These are phyloP conservation scores for Crotalus horridus DNA, from an alignment of 2,113 vertebrate species.

Conservation along the genomic window DNA sequence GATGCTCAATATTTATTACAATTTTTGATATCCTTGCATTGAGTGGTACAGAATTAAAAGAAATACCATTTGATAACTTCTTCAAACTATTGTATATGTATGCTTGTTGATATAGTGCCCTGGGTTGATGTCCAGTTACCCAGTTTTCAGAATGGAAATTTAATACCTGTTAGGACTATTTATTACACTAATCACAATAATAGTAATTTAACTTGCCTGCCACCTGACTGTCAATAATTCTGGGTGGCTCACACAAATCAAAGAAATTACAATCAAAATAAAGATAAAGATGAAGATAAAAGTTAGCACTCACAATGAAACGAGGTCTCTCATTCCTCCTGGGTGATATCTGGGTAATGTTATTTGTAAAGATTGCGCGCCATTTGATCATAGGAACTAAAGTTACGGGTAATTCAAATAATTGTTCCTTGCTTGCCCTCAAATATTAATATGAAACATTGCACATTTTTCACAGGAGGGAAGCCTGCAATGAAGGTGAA, in stretches of 20 bases:
- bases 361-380: neutral
- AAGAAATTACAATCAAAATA: neutral
- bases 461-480: slow-evolving; percentile 70
- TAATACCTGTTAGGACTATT: neutral
- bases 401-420: neutral
- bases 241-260: neutral
- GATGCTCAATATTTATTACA: neutral
- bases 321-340: neutral
- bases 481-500: slow-evolving; percentile 94
- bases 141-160: neutral
- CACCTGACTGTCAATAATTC: neutral
- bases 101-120: neutral
- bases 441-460: neutral
- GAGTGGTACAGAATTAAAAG: neutral
- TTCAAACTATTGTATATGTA: neutral
- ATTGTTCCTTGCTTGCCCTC: neutral
- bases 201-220: neutral
- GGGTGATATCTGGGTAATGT: neutral
- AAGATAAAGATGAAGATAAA: neutral
- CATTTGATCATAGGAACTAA: neutral
- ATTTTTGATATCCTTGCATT: neutral
- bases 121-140: neutral
- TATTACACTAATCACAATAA: neutral
- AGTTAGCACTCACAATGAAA: neutral
- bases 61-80: neutral